phyloP scores from a whole-genome alignment of 1,140 invertebrate genomes.

The Acyrthosiphon pisum region DNA sequence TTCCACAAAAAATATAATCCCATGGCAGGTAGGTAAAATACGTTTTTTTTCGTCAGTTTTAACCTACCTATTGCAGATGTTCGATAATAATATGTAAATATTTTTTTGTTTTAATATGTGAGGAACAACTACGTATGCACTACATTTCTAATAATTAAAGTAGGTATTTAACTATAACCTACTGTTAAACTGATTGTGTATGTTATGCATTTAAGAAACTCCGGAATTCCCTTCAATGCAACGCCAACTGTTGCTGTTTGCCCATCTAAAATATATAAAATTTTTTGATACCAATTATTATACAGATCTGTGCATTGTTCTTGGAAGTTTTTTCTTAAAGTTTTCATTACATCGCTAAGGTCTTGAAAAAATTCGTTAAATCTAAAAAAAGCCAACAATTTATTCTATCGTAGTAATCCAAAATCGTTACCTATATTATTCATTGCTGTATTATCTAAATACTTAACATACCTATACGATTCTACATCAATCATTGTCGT shows the following conservation, averaged over 20 bases:
- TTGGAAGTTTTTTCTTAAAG: constrained; percentile 61
- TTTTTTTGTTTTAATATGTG: not conserved
- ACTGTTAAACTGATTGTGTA: not conserved
- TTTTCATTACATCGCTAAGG: not conserved
- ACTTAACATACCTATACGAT: not conserved
- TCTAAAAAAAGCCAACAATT: not conserved
- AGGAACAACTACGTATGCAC: not conserved
- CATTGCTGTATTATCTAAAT: not conserved
- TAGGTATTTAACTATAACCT: not conserved
- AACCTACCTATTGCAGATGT: not conserved
- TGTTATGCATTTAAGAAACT: not conserved
- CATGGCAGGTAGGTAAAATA: too few species aligned
- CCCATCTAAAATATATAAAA: not conserved
- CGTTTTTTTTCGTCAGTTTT: not conserved
- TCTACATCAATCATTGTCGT: constrained; percentile 11
- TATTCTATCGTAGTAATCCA: too few species aligned
- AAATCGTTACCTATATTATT: not conserved
- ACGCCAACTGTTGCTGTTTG: not conserved
- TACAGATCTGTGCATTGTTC: not conserved
- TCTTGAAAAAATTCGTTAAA: not conserved
- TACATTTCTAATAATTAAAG: not conserved
- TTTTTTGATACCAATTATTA: constrained; percentile 9
- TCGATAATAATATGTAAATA: not conserved
- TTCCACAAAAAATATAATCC: not conserved
- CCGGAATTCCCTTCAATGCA: not conserved